A percentile compares a stretch with the other conserved stretches of the same genome.
phyloP scores from a whole-genome alignment of 2,797 vertebrate species.

The Lagodon rhomboides region DNA sequence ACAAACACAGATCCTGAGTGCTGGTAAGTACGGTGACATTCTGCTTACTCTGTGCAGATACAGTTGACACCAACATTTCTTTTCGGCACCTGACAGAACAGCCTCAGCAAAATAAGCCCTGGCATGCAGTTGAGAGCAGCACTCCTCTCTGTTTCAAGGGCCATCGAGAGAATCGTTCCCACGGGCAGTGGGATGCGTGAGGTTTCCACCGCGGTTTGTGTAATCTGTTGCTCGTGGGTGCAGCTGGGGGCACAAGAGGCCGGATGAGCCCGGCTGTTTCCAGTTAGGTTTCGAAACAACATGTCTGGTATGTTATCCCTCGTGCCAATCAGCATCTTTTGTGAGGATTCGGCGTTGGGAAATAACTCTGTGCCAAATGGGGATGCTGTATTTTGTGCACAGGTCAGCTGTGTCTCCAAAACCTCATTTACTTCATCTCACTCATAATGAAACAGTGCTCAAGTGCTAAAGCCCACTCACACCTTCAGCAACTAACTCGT shows the following conservation, averaged over 20 bases:
- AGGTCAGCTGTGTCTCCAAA: neutral
- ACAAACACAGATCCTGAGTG: slow-evolving; percentile 1
- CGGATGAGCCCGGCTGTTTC: slow-evolving; percentile 31
- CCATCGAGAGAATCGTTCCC: slow-evolving; percentile 46
- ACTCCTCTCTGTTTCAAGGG: slow-evolving; percentile 43
- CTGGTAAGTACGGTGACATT: slow-evolving; percentile 2
- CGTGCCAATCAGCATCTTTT: neutral
- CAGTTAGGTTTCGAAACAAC: slow-evolving; percentile 26
- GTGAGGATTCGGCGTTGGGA: neutral
- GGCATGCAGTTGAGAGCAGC: slow-evolving; percentile 23
- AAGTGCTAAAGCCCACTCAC: slow-evolving; percentile 2
- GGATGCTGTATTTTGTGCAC: neutral
- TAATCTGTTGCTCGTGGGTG: slow-evolving; percentile 25
- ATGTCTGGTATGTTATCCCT: slow-evolving; percentile 23
- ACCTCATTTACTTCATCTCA: neutral
- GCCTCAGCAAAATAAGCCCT: slow-evolving; percentile 9
- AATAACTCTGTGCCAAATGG: neutral
- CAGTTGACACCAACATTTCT: slow-evolving; percentile 17
- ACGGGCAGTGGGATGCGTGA: slow-evolving; percentile 36
- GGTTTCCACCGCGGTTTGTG: slow-evolving; percentile 2
- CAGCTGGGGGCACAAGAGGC: slow-evolving; percentile 20
- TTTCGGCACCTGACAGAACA: slow-evolving; percentile 13
- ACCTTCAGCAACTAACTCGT: neutral
- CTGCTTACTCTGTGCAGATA: slow-evolving; percentile 3
- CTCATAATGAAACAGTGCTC: neutral